Evolutionary conservation across 2,797 vertebrate genomes (phyloP), one percentile per base, ranked within the genome.

Genomic region (Acanthurus leucopareius): DNA sequence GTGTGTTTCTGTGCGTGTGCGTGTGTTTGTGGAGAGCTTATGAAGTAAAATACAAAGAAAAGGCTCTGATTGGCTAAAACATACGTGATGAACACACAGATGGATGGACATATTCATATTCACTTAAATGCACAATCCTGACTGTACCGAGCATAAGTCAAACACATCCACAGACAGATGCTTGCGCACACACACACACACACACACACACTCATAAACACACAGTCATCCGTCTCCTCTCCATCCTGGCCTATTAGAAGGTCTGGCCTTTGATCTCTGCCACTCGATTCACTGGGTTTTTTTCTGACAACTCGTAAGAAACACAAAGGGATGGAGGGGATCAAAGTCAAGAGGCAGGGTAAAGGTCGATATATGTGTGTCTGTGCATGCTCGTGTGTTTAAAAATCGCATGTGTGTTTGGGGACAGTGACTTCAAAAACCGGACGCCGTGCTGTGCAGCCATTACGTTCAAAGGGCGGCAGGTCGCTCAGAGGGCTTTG

Each of bases 241-340:
- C 94, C 96, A 95, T 91, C 93, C 86, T 80, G 67, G 92, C 91
- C 92, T 89, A 91, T 94, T 94, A 95, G 91, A 90, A 94, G 94
- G 93, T 91, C 92, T 87, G 90, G 89, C 93, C 96, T 98, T 98
- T 98, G 96, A 97, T 98, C 96, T 96, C 77, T 87, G 94, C 96
- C 96, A 85, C 96, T 95, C 95, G 94, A 96, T 92, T 95, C 86
- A 86, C 75, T 84, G 87, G 83, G 79, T 35, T 91, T 91, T 86
- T 94, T 95, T 94, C 91, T 94, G 94, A 93, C 94, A 95, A 96
- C 91, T 91, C 86, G 81, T 86, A 91, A 96, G 94, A 93, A 96
- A 95, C 76, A 76, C 93, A 96, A 97, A 96, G 89, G 73, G 89
- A 91, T 88, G 84, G 75, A 40, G 61, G 83, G 95, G 96, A 97